These are phyloP conservation scores for Cossypha polioptera DNA, from an alignment of 2,797 vertebrate species.

Conservation along the genomic window DNA sequence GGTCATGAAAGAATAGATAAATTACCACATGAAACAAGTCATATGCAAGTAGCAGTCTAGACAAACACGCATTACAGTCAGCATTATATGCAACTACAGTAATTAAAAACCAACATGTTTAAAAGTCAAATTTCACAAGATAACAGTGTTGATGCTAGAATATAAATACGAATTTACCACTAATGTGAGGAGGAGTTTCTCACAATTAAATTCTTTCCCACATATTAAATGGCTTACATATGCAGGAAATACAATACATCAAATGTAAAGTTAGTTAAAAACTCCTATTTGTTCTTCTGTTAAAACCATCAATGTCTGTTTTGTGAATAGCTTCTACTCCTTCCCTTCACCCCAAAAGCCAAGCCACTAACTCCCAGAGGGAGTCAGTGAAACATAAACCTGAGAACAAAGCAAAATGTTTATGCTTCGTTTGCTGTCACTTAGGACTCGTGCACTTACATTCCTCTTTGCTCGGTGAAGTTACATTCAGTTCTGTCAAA, in stretches of 20 bases:
- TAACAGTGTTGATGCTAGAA: not conserved
- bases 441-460: constrained; percentile 76
- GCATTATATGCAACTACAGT: not conserved
- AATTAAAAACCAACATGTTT: not conserved
- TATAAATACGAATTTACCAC: not conserved
- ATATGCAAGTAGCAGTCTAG: not conserved
- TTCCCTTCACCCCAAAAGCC: not conserved
- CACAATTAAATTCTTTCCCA: not conserved
- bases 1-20: not conserved
- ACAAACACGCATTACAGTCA: not conserved
- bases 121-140: not conserved
- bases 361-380: not conserved
- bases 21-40: not conserved
- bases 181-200: not conserved
- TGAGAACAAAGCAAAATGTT: not conserved
- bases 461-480: constrained; percentile 86
- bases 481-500: constrained; percentile 85
- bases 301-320: not conserved
- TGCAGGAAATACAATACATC: not conserved
- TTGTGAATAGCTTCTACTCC: not conserved
- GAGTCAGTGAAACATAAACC: not conserved
- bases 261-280: not conserved
- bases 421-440: not conserved
- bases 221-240: not conserved
- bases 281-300: not conserved